phyloP scores from a whole-genome alignment of 2,888 invertebrate genomes.

The Peribatodes rhomboidaria region DNA sequence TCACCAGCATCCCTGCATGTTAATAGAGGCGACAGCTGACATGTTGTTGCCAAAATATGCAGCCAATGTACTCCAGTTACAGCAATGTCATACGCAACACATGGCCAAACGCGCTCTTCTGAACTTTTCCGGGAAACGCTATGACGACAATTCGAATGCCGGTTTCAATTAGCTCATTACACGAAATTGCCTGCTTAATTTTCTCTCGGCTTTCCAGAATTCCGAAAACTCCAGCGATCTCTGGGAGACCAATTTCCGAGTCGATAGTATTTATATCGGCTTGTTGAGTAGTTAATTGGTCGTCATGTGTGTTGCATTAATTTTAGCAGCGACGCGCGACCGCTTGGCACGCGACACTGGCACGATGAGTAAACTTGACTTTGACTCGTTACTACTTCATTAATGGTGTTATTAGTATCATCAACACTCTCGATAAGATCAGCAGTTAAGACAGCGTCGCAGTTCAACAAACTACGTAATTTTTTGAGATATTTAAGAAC shows the following conservation, averaged over 20 bases:
- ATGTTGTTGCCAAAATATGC: constrained; percentile 58
- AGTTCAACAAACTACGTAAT: too few species aligned
- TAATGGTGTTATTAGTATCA: neutral
- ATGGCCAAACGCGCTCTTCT: neutral
- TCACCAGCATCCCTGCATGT: constrained; percentile 15
- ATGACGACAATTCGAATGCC: neutral
- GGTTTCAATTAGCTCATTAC: neutral
- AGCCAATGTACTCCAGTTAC: constrained; percentile 19
- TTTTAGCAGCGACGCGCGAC: constrained; percentile 33
- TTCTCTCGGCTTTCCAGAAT: neutral
- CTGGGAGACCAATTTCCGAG: constrained; percentile 13
- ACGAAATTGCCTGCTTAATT: neutral
- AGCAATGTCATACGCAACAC: constrained; percentile 12
- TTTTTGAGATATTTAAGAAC: too few species aligned
- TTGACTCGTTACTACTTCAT: constrained; percentile 10
- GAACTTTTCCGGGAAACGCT: constrained; percentile 14
- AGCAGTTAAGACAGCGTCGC: neutral
- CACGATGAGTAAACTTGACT: constrained; percentile 32
- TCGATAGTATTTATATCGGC: constrained; percentile 32
- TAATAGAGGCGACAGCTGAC: constrained; percentile 42
- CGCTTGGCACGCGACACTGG: constrained; percentile 22
- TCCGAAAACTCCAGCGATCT: neutral
- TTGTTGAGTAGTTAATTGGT: constrained; percentile 36
- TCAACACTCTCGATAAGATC: neutral
- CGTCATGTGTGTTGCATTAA: constrained; percentile 41